These are phyloP conservation scores for Cyclopterus lumpus DNA, from an alignment of 2,797 vertebrate species.

Conservation along the genomic window DNA sequence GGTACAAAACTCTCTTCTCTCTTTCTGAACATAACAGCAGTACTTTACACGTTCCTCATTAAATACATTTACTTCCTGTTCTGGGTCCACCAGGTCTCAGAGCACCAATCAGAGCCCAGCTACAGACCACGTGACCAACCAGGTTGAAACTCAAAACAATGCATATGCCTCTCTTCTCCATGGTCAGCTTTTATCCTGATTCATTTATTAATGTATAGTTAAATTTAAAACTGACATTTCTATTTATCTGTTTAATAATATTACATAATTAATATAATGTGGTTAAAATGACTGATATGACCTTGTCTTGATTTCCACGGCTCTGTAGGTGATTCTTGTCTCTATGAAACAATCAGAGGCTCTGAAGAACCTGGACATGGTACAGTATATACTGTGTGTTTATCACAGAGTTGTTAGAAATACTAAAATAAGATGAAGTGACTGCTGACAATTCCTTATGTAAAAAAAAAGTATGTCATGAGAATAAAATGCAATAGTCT, in stretches of 20 bases:
- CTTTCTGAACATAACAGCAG: background rate
- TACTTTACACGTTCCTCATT: background rate
- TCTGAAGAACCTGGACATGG: too few species aligned
- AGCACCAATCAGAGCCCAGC: constrained; percentile 3
- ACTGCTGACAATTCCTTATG: too few species aligned
- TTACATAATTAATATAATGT: too few species aligned
- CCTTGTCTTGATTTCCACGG: too few species aligned
- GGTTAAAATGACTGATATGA: too few species aligned
- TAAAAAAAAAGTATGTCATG: too few species aligned
- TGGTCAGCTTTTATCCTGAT: constrained; percentile 16
- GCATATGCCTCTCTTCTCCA: background rate
- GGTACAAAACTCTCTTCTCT: background rate
- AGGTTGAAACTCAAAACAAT: background rate
- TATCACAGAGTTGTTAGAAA: too few species aligned
- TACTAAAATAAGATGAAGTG: too few species aligned
- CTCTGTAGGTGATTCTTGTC: too few species aligned
- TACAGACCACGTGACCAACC: constrained; percentile 10
- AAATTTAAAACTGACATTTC: background rate
- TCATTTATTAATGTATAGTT: background rate
- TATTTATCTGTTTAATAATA: background rate
- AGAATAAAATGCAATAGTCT: too few species aligned
- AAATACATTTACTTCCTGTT: background rate
- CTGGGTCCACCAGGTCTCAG: background rate
- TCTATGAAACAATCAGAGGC: too few species aligned
- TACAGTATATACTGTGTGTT: too few species aligned